Evolutionary conservation across 2,888 invertebrate genomes (phyloP).

Genomic region (Tortrix viridana): DNA sequence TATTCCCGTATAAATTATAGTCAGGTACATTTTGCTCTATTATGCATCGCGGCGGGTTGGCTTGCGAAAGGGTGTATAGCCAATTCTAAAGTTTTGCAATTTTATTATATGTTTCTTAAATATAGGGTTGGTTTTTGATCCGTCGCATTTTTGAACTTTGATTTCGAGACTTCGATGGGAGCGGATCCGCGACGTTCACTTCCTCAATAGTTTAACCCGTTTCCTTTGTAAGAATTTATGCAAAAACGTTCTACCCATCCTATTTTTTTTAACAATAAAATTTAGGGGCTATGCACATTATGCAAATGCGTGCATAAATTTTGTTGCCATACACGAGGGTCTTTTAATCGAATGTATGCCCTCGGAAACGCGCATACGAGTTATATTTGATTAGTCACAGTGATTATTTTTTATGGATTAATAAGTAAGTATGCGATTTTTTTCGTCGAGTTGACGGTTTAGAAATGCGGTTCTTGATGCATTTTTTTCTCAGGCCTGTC

Average conservation of each 20-base stretch:
- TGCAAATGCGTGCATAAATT: conserved; percentile 85
- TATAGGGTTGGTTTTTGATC: conserved; percentile 52
- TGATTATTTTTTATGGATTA: conserved; percentile 63
- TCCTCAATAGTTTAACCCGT: conserved; percentile 83
- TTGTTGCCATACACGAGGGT: conserved; percentile 59
- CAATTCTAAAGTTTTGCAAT: conserved; percentile 47
- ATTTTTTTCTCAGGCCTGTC: conserved; percentile 79
- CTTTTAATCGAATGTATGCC: conserved; percentile 49
- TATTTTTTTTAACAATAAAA: conserved; percentile 85
- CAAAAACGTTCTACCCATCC: conserved; percentile 85
- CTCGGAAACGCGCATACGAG: conserved; percentile 47
- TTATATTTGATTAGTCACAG: conserved; percentile 48
- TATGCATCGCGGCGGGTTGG: conserved; percentile 67
- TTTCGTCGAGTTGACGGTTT: conserved; percentile 59
- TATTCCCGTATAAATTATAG: conserved; percentile 85
- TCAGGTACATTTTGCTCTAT: conserved; percentile 83
- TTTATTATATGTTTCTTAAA: conserved; percentile 50
- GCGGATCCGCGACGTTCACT: conserved; percentile 77
- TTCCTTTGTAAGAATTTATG: conserved; percentile 84
- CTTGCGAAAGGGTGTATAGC: conserved; percentile 56
- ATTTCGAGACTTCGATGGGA: conserved; percentile 56
- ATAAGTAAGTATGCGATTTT: conserved; percentile 77
- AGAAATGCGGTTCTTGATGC: conserved; percentile 70
- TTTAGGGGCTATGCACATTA: conserved; percentile 84
- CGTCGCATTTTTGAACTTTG: conserved; percentile 50